Evolutionary conservation across 2,113 vertebrate genomes (phyloP).

Genomic region (Sphyrna mokarran): DNA sequence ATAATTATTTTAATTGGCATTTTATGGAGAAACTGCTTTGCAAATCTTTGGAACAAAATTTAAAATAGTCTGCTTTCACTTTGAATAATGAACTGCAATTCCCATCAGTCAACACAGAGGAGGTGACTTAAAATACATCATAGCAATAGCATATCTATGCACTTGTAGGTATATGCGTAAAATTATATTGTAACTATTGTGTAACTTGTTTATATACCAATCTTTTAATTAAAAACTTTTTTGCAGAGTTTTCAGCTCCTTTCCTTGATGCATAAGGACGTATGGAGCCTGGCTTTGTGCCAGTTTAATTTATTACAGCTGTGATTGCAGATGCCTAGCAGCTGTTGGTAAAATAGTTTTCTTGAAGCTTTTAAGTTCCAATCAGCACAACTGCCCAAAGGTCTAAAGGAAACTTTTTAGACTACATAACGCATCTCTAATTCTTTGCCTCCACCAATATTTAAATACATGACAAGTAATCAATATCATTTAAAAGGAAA

Average conservation of each 20-base stretch:
- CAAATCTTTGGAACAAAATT: not conserved
- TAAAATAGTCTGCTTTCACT: not conserved
- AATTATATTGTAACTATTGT: not conserved
- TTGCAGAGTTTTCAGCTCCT: not conserved
- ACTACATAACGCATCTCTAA: not conserved
- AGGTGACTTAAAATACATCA: not conserved
- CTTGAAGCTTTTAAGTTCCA: not conserved
- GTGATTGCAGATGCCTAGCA: not conserved
- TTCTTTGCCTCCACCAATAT: not conserved
- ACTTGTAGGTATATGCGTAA: not conserved
- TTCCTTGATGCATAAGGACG: not conserved
- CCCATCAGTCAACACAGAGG: not conserved
- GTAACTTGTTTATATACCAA: not conserved
- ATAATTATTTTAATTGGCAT: not conserved
- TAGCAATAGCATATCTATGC: not conserved
- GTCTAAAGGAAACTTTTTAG: not conserved
- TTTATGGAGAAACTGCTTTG: not conserved
- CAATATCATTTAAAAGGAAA: not conserved
- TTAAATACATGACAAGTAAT: not conserved
- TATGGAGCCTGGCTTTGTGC: not conserved
- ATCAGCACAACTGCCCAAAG: not conserved
- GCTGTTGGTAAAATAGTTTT: constrained; percentile 3
- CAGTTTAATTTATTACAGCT: not conserved
- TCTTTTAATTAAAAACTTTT: not conserved
- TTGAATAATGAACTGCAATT: not conserved